phyloP scores from a whole-genome alignment of 2,113 vertebrate species.

The Ahaetulla prasina region DNA sequence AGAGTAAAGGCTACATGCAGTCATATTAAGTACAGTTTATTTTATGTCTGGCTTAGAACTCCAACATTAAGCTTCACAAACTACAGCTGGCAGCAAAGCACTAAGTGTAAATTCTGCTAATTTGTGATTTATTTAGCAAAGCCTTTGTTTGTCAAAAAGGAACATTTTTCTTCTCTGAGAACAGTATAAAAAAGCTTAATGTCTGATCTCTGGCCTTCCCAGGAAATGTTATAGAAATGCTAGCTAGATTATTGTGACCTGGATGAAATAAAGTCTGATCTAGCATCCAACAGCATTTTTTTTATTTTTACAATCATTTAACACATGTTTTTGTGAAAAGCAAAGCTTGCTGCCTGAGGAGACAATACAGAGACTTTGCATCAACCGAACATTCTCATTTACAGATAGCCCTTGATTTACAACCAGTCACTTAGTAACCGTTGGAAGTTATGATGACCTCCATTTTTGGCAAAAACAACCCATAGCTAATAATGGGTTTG shows the following conservation, averaged over 20 bases:
- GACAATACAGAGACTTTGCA: not conserved
- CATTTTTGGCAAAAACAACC: not conserved
- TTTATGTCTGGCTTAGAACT: not conserved
- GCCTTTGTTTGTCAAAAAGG: not conserved
- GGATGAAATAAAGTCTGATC: not conserved
- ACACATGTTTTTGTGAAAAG: not conserved
- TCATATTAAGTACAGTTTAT: not conserved
- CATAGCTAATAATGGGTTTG: not conserved
- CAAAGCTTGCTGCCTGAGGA: no score
- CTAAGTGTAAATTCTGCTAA: not conserved
- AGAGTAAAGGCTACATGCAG: not conserved
- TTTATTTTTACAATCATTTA: no score
- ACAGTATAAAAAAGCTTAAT: not conserved
- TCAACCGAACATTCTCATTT: not conserved
- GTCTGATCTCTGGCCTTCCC: not conserved
- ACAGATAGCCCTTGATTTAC: not conserved
- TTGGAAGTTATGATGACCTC: not conserved
- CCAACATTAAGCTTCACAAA: not conserved
- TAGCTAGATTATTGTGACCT: not conserved
- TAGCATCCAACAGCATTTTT: not conserved
- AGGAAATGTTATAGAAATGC: not conserved
- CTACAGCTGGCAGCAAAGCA: not conserved
- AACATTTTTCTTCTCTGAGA: not conserved
- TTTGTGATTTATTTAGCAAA: not conserved
- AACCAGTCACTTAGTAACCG: no score